Conservation (phyloP, 2,113 vertebrate genomes). For the Rattus norvegicus region GRCr8 NC_086038.1:55536501-55537000, state of each 20-base stretch:
- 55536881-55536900: not conserved
- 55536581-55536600: constrained; percentile 52
- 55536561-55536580: not conserved
- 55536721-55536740: not conserved
- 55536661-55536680: not conserved
- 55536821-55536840: not conserved
- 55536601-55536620: not conserved
- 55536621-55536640: not conserved
- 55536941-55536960: not conserved
- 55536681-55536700: not conserved
- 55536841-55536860: no score
- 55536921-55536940: not conserved
- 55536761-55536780: not conserved
- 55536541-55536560: constrained; percentile 6
- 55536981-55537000: constrained; percentile 35
- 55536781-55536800: constrained; percentile 3
- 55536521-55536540: not conserved
- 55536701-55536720: not conserved
- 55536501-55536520: not conserved
- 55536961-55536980: not conserved
- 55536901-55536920: not conserved
- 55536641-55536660: not conserved
- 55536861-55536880: not conserved
- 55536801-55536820: not conserved
- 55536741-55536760: not conserved